Evolutionary conservation across 1,140 invertebrate genomes (phyloP).

Genomic region (Leptopilina boulardi): DNA sequence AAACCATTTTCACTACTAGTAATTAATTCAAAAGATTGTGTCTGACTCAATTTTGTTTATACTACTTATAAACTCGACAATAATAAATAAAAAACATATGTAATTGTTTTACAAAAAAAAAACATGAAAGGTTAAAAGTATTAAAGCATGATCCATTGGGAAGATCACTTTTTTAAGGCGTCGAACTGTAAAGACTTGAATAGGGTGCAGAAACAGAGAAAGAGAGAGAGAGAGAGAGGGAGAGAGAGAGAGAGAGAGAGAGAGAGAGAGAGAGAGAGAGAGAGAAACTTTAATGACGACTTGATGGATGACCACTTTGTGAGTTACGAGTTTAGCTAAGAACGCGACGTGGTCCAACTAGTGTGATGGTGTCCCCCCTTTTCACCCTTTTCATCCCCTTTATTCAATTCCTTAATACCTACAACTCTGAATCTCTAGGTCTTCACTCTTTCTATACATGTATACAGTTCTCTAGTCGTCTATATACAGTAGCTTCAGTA

Average conservation of each 20-base stretch:
- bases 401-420: slow-evolving; percentile 29
- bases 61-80: no score
- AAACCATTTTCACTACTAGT: no score
- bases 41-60: no score
- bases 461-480: neutral
- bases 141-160: neutral
- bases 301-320: slow-evolving; percentile 22
- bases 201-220: no score
- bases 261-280: no score
- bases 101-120: neutral
- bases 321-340: slow-evolving; percentile 12
- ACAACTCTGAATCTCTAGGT: slow-evolving; percentile 2
- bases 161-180: neutral
- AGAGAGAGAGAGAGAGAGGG: no score
- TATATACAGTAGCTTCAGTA: neutral
- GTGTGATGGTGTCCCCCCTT: neutral
- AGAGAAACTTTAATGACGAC: slow-evolving; percentile 3
- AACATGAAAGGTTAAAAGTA: neutral
- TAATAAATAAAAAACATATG: neutral
- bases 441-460: neutral
- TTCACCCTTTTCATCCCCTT: neutral
- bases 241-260: no score
- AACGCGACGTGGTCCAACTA: neutral
- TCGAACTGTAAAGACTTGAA: neutral
- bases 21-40: no score